Conservation (phyloP, 2,888 invertebrate species). For the Tromatobia lineatoria region DNA sequence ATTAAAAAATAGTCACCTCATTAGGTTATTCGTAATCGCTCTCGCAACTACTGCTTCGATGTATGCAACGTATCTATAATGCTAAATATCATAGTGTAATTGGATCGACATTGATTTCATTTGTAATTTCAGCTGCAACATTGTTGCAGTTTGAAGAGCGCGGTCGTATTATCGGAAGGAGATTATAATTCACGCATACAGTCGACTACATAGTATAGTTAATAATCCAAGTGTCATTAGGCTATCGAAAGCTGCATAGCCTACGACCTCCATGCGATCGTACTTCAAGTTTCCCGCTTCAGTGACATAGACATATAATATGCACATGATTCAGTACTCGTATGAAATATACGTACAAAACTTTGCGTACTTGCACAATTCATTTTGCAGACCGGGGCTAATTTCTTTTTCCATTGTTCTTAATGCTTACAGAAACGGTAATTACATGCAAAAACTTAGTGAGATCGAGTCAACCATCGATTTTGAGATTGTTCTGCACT, state of each 20-base stretch:
- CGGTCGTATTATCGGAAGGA: slow-evolving; percentile 33
- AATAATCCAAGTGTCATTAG: slow-evolving; percentile 42
- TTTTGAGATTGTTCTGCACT: too few species aligned
- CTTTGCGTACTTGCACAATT: background rate
- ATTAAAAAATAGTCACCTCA: background rate
- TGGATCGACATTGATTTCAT: slow-evolving; percentile 54
- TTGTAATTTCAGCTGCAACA: slow-evolving; percentile 56
- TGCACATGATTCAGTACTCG: background rate
- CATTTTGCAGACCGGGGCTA: background rate
- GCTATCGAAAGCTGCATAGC: slow-evolving; percentile 49
- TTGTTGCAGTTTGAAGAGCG: slow-evolving; percentile 64
- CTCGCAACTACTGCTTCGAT: slow-evolving; percentile 26
- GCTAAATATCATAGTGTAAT: slow-evolving; percentile 37
- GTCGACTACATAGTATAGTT: slow-evolving; percentile 31
- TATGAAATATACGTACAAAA: background rate
- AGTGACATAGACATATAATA: background rate
- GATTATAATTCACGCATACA: slow-evolving; percentile 44
- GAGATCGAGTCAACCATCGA: too few species aligned
- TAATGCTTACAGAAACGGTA: too few species aligned
- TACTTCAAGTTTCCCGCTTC: slow-evolving; percentile 28
- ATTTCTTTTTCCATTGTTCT: background rate
- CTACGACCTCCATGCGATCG: slow-evolving; percentile 37
- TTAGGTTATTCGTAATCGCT: slow-evolving; percentile 8
- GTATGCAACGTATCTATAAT: background rate
- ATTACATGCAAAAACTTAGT: too few species aligned